Conservation (phyloP, 2,888 invertebrate species). For the Noctua janthe region DNA sequence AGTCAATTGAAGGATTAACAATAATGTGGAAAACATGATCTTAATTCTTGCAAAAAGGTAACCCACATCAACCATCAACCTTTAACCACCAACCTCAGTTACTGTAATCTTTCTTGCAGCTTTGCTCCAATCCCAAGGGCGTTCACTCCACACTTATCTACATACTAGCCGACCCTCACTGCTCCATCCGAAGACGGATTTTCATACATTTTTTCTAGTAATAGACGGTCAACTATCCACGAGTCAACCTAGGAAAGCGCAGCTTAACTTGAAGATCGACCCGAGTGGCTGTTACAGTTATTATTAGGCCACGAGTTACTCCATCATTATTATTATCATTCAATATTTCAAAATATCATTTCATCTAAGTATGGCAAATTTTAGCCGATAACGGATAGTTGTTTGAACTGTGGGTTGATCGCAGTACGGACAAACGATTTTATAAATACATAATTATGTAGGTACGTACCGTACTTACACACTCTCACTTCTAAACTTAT, state of each 20-base stretch:
- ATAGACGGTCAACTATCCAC: too few species aligned
- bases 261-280: too few species aligned
- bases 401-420: too few species aligned
- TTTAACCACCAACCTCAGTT: not conserved
- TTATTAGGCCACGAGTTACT: too few species aligned
- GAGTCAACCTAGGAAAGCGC: too few species aligned
- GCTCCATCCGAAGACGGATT: not conserved
- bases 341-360: too few species aligned
- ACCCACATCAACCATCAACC: too few species aligned
- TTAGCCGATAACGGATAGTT: too few species aligned
- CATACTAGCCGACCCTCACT: slow-evolving; percentile 8
- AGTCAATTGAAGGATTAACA: too few species aligned
- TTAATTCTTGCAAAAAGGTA: not conserved
- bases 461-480: not conserved
- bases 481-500: slow-evolving; percentile 69
- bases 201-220: not conserved
- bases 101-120: slow-evolving; percentile 21
- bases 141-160: slow-evolving; percentile 24
- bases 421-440: not conserved
- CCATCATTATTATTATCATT: too few species aligned
- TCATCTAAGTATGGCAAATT: too few species aligned
- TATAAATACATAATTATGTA: not conserved
- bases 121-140: slow-evolving; percentile 38
- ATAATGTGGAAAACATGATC: not conserved
- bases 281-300: too few species aligned